These are phyloP conservation scores for Eretmocerus hayati DNA, from an alignment of 2,888 invertebrate species.

Conservation along the genomic window DNA sequence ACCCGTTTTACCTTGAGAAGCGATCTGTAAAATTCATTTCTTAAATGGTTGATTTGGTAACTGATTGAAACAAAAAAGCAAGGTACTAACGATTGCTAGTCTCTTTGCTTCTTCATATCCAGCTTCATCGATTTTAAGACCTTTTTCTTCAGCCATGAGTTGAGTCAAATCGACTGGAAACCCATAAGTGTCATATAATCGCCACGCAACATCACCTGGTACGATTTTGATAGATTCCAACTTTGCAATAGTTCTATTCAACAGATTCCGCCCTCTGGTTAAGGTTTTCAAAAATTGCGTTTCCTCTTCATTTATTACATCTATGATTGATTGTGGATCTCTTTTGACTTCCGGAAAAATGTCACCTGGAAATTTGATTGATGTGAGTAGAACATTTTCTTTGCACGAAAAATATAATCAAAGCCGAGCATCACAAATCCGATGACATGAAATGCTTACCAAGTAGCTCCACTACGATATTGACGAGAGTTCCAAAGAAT, in stretches of 20 bases:
- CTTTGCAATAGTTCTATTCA: slow-evolving; percentile 85
- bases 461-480: slow-evolving; percentile 80
- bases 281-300: slow-evolving; percentile 95
- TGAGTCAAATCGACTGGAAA: slow-evolving; percentile 97
- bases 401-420: neutral
- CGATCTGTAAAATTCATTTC: slow-evolving; percentile 47
- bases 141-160: slow-evolving; percentile 96
- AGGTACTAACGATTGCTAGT: slow-evolving; percentile 60
- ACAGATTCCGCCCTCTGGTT: slow-evolving; percentile 77
- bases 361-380: slow-evolving; percentile 50
- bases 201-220: slow-evolving; percentile 96
- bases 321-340: slow-evolving; percentile 86
- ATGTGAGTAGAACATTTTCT: neutral
- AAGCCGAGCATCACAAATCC: no score
- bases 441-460: slow-evolving; percentile 49
- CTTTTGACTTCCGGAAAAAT: slow-evolving; percentile 76
- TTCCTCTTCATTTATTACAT: slow-evolving; percentile 97
- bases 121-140: slow-evolving; percentile 76
- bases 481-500: slow-evolving; percentile 83
- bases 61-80: neutral
- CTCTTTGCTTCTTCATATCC: slow-evolving; percentile 90
- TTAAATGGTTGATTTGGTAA: slow-evolving; percentile 6
- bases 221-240: slow-evolving; percentile 63
- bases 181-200: slow-evolving; percentile 97
- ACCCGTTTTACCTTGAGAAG: slow-evolving; percentile 80